These are phyloP conservation scores for Chaetodon auriga DNA, from an alignment of 2,113 vertebrate genomes.

Conservation along the genomic window DNA sequence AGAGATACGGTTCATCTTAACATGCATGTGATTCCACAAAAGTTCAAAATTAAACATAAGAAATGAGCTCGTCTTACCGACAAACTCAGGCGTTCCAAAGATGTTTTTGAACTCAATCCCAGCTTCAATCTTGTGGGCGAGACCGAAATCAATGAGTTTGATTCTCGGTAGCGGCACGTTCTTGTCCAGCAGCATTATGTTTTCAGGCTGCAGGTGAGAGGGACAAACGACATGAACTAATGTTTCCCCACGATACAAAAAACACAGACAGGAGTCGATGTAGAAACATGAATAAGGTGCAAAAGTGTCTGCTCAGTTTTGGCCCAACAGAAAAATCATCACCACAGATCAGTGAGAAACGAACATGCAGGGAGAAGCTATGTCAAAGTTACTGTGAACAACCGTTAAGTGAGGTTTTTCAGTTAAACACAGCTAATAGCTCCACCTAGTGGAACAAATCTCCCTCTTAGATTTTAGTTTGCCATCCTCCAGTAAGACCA, in stretches of 20 bases:
- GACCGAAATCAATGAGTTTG: constrained; percentile 96
- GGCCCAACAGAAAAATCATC: not conserved
- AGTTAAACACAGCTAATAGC: not conserved
- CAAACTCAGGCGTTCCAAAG: constrained; percentile 98
- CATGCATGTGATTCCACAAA: not conserved
- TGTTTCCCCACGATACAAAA: not conserved
- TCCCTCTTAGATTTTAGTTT: not conserved
- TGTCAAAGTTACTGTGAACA: not conserved
- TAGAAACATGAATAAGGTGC: not conserved
- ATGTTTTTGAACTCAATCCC: constrained; percentile 98
- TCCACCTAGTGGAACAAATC: constrained; percentile 26
- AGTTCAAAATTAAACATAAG: not conserved
- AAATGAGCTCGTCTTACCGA: constrained; percentile 85
- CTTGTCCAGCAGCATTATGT: constrained; percentile 98
- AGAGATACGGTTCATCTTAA: not conserved
- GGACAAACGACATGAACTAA: not conserved
- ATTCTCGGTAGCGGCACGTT: constrained; percentile 91
- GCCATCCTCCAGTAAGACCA: not conserved
- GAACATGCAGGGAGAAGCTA: not conserved
- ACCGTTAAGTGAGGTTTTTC: too few relatives aligned
- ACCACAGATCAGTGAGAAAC: not conserved
- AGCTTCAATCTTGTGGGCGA: constrained; percentile 96
- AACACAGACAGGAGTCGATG: not conserved
- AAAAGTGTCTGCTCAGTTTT: not conserved
- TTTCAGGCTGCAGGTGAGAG: constrained; percentile 90